Percentiles rank a stretch among this genome's conserved stretches.
These are phyloP conservation scores for Lordiphosa mommai DNA, from an alignment of 1,140 invertebrate genomes.

Conservation along the genomic window DNA sequence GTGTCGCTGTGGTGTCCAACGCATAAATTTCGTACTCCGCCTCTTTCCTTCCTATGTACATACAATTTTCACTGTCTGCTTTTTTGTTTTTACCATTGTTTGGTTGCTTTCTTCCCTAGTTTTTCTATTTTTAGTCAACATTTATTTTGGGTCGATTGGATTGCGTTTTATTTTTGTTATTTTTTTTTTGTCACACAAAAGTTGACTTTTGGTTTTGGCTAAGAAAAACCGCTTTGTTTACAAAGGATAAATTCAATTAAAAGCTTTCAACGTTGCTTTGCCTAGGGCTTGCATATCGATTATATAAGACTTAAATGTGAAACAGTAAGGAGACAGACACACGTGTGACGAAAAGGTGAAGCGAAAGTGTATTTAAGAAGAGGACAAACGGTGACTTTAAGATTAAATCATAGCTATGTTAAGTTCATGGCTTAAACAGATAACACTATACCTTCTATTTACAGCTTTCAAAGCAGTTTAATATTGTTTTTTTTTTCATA, in stretches of 20 bases:
- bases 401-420: too few species aligned
- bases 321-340: constrained; percentile 25
- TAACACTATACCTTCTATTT: too few species aligned
- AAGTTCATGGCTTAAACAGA: too few species aligned
- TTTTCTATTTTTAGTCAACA: constrained; percentile 60
- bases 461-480: too few species aligned
- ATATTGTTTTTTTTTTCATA: too few species aligned
- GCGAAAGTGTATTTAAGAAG: too few species aligned
- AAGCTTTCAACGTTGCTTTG: constrained; percentile 37
- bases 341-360: too few species aligned
- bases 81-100: constrained; percentile 38
- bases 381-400: too few species aligned
- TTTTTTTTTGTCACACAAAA: constrained; percentile 26
- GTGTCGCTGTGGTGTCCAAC: constrained; percentile 34
- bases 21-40: constrained; percentile 40
- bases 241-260: constrained; percentile 51
- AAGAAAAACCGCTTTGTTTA: constrained; percentile 32
- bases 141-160: constrained; percentile 55
- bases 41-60: constrained; percentile 9
- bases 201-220: constrained; percentile 31
- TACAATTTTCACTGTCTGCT: constrained; percentile 24
- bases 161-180: constrained; percentile 19
- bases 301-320: constrained; percentile 50
- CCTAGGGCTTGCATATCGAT: constrained; percentile 43
- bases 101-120: constrained; percentile 29